phyloP scores from a whole-genome alignment of 2,113 vertebrate genomes.

The Rynchops niger region DNA sequence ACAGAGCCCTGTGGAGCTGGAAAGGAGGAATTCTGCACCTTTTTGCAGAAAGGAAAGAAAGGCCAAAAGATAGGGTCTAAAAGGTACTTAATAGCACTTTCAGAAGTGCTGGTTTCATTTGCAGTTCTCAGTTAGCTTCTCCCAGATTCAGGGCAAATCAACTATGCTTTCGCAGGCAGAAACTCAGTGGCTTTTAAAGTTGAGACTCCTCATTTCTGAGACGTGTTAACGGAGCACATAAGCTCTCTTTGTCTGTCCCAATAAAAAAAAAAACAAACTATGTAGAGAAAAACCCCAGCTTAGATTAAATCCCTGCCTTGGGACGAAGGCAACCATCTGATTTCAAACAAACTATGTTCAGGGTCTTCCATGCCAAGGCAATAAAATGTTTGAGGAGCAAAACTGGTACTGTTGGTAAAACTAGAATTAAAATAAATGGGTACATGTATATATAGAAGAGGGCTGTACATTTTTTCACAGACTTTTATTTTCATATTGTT shows the following conservation, averaged over 20 bases:
- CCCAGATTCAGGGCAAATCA: not conserved
- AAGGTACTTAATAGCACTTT: not conserved
- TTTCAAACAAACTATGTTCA: not conserved
- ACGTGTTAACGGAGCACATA: not conserved
- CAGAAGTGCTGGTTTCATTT: not conserved
- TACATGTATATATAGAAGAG: not conserved
- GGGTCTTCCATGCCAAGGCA: not conserved
- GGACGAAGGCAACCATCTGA: not conserved
- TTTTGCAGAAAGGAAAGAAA: not conserved
- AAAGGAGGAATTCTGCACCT: not conserved
- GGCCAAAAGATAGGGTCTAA: not conserved
- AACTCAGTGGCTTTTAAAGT: not conserved
- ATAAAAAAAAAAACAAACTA: not conserved
- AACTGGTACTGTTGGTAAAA: not conserved
- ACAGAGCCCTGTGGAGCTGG: not conserved
- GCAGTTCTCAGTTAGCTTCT: not conserved
- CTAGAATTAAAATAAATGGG: not conserved
- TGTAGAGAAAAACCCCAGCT: rapidly evolving
- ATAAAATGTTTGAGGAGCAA: not conserved
- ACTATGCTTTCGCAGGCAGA: not conserved
- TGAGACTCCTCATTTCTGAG: not conserved
- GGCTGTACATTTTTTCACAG: not conserved
- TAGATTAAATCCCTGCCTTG: not conserved
- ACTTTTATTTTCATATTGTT: not conserved
- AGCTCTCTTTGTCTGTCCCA: not conserved